Evolutionary conservation across 2,888 invertebrate genomes (phyloP), one percentile per base, ranked within the genome.

Genomic region (Congeria kusceri): DNA sequence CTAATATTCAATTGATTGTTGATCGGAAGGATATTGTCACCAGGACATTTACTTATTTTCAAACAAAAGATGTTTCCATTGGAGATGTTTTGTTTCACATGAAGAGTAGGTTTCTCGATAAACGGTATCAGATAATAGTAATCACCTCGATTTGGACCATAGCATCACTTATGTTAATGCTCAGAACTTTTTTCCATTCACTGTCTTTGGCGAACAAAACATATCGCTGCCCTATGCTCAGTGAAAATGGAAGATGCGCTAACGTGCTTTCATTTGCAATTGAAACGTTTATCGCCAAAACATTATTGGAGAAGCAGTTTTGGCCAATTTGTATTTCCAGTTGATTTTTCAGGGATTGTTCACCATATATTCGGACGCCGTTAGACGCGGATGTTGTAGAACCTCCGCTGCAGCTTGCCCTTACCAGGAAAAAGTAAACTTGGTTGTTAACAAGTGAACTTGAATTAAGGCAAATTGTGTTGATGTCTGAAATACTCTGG

Each of bases 361-460:
- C 53, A 27, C 56, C 69, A 11, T 25, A 23, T 20, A 77, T 67
- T 5, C 28, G 67, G 1, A 77, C 59, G 2, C 77, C 81, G 56
- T 81, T 64, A 27, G 81, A 81, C 0, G 57, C 28, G 2, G 81
- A 77, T 3, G 68, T 13, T 15, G 77, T 71, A 13, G 5, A 23
- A n/a, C 77, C 77, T 7, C 77, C 81, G 7, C 71, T 56, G 61
- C 75, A 74, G 23, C 63, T 47, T 49, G 81, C 62, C 47, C 65
- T 32, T 28, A 77, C 29, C 2, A 56, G 27, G n/a, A 77, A 32
- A 44, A 71, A 74, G 56, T 70, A 68, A 29, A 56, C 27, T 7
- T 25, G 28, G 18, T 61, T 39, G 3, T 28, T 7, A 9, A n/a
- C 13, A 7, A 81, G 58, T 1, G 47, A 28, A 15, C 27, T 1